A percentile compares a stretch with the other conserved stretches of the same genome.
phyloP scores from a whole-genome alignment of 2,797 vertebrate genomes.

The Tachyglossus aculeatus region DNA sequence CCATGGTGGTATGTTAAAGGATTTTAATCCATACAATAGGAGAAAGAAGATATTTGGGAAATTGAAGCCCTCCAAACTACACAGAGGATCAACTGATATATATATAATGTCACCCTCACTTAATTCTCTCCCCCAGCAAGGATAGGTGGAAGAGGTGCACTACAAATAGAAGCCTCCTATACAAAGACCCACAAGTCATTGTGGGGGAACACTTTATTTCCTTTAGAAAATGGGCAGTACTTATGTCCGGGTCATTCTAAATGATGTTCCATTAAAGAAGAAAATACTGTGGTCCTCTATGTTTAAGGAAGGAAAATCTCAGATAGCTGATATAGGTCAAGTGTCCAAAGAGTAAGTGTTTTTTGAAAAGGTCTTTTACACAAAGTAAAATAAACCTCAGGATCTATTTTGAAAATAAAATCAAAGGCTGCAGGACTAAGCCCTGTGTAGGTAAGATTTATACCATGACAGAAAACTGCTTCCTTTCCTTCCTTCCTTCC shows the following conservation, averaged over 20 bases:
- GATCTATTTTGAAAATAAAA: too few species aligned
- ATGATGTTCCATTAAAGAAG: not conserved
- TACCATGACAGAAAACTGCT: too few species aligned
- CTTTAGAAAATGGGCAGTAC: not conserved
- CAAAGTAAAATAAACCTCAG: too few species aligned
- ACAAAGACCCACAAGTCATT: not conserved
- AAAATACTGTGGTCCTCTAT: not conserved
- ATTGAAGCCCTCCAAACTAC: not conserved
- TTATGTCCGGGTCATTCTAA: not conserved
- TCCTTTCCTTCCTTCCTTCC: too few species aligned
- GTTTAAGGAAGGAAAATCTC: not conserved
- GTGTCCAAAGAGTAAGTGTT: too few species aligned
- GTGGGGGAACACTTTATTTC: not conserved
- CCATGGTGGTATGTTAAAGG: not conserved
- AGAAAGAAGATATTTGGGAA: not conserved
- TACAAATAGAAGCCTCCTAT: rapidly evolving
- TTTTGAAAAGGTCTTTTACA: too few species aligned
- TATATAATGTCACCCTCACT: not conserved
- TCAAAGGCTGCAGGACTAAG: too few species aligned
- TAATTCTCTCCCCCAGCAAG: not conserved
- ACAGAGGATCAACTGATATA: not conserved
- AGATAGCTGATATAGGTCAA: not conserved
- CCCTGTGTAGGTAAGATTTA: too few species aligned
- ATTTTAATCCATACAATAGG: not conserved
- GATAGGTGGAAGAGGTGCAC: not conserved